phyloP scores from a whole-genome alignment of 2,888 invertebrate species.

The Tridacna gigas region DNA sequence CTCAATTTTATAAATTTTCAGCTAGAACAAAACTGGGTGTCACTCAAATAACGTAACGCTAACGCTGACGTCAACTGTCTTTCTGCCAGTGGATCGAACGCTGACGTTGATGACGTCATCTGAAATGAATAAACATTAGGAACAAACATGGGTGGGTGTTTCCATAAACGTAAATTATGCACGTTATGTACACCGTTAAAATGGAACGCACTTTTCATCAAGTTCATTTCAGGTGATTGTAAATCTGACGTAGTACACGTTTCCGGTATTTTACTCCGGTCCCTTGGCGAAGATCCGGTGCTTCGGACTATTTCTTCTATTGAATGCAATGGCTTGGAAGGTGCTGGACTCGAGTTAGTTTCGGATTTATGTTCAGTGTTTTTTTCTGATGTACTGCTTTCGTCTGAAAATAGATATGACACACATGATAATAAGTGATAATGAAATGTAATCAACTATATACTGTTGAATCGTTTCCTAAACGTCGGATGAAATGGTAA shows the following conservation, averaged over 20 bases:
- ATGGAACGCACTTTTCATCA: conserved; percentile 54
- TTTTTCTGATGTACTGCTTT: neutral
- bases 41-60: conserved; percentile 54
- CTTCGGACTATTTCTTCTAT: conserved; percentile 57
- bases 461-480: no score
- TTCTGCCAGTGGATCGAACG: conserved; percentile 53
- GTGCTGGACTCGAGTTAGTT: neutral
- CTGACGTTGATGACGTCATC: conserved; percentile 36
- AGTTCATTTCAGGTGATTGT: conserved; percentile 27
- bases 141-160: conserved; percentile 55
- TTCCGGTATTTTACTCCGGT: neutral
- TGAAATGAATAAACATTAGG: conserved; percentile 57
- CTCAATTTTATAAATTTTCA: neutral
- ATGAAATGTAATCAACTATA: no score
- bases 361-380: neutral
- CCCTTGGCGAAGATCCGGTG: conserved; percentile 15
- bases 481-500: no score
- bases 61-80: conserved; percentile 59
- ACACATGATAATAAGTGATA: no score
- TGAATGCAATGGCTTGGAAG: conserved; percentile 47
- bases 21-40: conserved; percentile 59
- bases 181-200: conserved; percentile 41
- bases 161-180: conserved; percentile 47
- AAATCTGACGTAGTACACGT: conserved; percentile 3
- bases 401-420: conserved; percentile 10